Conservation (phyloP, 1,140 invertebrate species). For the Halesus radiatus region DNA sequence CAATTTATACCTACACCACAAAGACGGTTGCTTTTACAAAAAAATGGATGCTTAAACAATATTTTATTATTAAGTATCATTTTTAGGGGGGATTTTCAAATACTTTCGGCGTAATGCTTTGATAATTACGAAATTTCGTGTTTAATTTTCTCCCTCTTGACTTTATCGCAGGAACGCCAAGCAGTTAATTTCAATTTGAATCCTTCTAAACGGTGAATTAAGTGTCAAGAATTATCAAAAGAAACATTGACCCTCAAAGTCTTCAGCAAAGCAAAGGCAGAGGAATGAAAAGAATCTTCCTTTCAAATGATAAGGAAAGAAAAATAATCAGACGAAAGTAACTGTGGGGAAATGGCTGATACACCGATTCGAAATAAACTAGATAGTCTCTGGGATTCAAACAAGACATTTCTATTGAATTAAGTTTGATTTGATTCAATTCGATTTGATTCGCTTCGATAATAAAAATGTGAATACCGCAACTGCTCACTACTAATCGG, state of each 20-base stretch:
- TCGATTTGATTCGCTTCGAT: background rate
- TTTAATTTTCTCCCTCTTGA: background rate
- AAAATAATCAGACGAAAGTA: constrained; percentile 7
- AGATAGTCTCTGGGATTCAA: background rate
- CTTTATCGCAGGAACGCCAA: background rate
- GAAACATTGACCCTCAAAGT: background rate
- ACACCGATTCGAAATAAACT: too few species aligned
- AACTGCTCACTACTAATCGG: too few species aligned
- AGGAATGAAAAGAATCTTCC: background rate
- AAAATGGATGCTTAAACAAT: too few species aligned
- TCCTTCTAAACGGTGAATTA: background rate
- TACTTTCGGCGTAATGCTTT: too few species aligned
- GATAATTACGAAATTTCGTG: too few species aligned
- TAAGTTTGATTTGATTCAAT: background rate
- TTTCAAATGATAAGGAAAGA: background rate
- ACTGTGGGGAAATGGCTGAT: background rate
- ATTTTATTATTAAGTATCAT: too few species aligned
- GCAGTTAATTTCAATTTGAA: constrained; percentile 9
- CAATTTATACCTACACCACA: too few species aligned
- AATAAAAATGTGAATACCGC: too few species aligned
- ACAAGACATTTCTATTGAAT: background rate
- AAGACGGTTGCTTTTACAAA: too few species aligned
- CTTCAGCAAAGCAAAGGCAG: background rate
- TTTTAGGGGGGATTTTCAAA: too few species aligned
- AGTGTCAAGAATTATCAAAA: background rate